phyloP scores from a whole-genome alignment of 2,797 vertebrate genomes.

The Macropodus opercularis region DNA sequence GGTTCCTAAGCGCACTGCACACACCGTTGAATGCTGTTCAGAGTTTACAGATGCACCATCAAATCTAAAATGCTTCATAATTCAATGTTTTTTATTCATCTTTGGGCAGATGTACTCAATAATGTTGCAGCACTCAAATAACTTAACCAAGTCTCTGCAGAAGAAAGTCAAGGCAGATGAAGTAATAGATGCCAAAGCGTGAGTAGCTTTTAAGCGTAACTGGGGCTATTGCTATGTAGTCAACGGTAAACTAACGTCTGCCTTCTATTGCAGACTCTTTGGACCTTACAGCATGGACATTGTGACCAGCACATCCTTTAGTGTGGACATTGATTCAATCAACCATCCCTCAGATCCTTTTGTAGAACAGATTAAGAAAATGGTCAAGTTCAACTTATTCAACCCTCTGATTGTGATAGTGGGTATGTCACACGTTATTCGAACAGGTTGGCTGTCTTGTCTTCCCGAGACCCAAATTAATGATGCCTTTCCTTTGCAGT shows the following conservation, averaged over 20 bases:
- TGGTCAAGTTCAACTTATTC: slow-evolving; percentile 75
- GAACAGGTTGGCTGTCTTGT: background rate
- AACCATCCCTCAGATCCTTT: slow-evolving; percentile 80
- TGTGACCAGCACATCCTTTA: slow-evolving; percentile 82
- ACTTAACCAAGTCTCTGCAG: slow-evolving; percentile 65
- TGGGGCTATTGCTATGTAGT: background rate
- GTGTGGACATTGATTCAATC: slow-evolving; percentile 82
- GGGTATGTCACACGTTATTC: slow-evolving; percentile 72
- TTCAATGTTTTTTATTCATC: slow-evolving; percentile 3
- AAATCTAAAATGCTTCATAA: background rate
- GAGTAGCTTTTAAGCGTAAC: slow-evolving; percentile 37
- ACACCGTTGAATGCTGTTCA: background rate
- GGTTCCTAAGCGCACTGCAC: slow-evolving; percentile 53
- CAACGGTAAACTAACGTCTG: background rate
- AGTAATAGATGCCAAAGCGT: slow-evolving; percentile 73
- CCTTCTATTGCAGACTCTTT: slow-evolving; percentile 70
- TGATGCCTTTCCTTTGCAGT: slow-evolving; percentile 42
- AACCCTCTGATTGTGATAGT: slow-evolving; percentile 65
- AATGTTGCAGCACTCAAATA: slow-evolving; percentile 72
- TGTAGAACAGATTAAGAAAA: slow-evolving; percentile 78
- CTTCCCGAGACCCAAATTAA: background rate
- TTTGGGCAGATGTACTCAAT: slow-evolving; percentile 78
- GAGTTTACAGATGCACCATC: no score
- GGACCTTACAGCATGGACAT: slow-evolving; percentile 86
- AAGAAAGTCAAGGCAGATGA: slow-evolving; percentile 67